Percentiles rank a stretch among this genome's conserved stretches.
phyloP scores from a whole-genome alignment of 2,888 invertebrate genomes.

The Lasioglossum pauxillum region DNA sequence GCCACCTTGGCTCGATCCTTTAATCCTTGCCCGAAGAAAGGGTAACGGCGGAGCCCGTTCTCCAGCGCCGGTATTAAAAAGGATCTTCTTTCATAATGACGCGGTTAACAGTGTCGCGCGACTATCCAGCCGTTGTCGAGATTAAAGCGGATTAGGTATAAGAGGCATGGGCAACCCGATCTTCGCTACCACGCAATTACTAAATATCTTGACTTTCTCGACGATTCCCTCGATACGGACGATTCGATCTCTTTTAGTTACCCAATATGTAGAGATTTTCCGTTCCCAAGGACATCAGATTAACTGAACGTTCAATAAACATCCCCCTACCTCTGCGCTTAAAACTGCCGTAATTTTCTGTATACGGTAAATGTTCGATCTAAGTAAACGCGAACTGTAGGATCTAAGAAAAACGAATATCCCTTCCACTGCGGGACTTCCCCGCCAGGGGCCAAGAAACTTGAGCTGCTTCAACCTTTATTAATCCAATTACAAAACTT shows the following conservation, averaged over 20 bases:
- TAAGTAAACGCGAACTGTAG: too few relatives aligned
- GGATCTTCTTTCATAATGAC: constrained; percentile 38
- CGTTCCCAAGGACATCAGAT: background rate
- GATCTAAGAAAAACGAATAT: too few relatives aligned
- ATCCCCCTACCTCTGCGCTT: background rate
- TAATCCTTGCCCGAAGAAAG: constrained; percentile 39
- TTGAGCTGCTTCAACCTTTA: too few relatives aligned
- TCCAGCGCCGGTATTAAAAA: constrained; percentile 27
- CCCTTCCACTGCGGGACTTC: too few relatives aligned
- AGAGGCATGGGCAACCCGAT: background rate
- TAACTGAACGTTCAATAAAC: background rate
- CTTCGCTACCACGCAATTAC: constrained; percentile 1
- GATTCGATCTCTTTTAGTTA: background rate
- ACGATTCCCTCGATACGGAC: background rate
- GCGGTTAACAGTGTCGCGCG: constrained; percentile 1
- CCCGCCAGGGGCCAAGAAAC: too few relatives aligned
- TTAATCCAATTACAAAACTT: too few relatives aligned
- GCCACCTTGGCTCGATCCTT: constrained; percentile 45
- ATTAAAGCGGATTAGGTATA: constrained; percentile 28
- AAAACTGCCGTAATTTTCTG: background rate
- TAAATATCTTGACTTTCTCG: background rate
- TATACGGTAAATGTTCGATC: too few relatives aligned
- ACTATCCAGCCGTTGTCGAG: background rate
- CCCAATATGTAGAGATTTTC: background rate
- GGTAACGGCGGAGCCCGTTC: constrained; percentile 10